A percentile compares a stretch with the other conserved stretches of the same genome.
Conservation (phyloP, 2,888 invertebrate genomes). For the Oligia fasciuncula region DNA sequence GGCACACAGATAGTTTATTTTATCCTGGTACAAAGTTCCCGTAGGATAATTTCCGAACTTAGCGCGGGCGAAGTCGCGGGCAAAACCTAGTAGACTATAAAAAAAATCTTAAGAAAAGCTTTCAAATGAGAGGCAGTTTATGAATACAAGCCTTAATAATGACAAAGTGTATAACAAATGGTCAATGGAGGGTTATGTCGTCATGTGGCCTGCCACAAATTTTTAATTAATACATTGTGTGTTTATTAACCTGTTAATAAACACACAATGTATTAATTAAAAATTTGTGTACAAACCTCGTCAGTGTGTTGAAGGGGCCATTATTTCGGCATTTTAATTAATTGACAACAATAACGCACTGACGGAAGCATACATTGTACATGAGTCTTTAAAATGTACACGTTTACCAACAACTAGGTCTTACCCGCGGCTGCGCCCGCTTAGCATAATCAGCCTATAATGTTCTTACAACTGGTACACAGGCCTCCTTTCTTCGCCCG, state of each 20-base stretch:
- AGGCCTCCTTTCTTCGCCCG: neutral
- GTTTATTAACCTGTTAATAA: too few species aligned
- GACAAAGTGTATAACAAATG: conserved; percentile 19
- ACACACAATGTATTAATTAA: conserved; percentile 72
- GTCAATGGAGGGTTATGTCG: conserved; percentile 18
- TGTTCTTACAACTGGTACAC: neutral
- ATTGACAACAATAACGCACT: conserved; percentile 58
- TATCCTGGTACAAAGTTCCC: too few species aligned
- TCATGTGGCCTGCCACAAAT: too few species aligned
- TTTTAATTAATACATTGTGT: too few species aligned
- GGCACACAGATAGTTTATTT: too few species aligned
- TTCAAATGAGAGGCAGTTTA: neutral
- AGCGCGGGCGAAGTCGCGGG: too few species aligned
- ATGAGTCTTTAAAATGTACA: conserved; percentile 47
- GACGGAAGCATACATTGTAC: conserved; percentile 42
- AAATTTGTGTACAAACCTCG: conserved; percentile 71
- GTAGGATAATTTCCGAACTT: too few species aligned
- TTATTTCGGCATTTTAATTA: conserved; percentile 67
- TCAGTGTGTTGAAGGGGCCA: conserved; percentile 63
- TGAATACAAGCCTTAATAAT: conserved; percentile 22
- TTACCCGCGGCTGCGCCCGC: neutral
- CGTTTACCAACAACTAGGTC: neutral
- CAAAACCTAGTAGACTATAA: neutral
- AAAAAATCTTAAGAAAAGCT: neutral
- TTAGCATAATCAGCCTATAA: neutral